A percentile compares a stretch with the other conserved stretches of the same genome.
These are phyloP conservation scores for Polyommatus icarus DNA, from an alignment of 2,888 invertebrate species.

Conservation along the genomic window DNA sequence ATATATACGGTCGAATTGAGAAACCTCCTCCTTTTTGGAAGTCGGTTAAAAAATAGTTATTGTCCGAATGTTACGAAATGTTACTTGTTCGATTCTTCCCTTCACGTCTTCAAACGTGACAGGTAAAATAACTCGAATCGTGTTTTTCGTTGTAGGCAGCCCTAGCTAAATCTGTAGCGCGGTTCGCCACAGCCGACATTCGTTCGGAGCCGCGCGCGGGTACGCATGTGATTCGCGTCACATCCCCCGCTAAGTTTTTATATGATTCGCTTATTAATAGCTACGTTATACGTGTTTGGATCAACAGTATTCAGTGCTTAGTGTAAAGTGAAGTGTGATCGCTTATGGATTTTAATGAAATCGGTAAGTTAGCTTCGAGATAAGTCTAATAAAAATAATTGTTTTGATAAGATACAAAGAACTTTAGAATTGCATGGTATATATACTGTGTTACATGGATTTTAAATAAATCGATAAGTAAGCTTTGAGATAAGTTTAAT, in stretches of 20 bases:
- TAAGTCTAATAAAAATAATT: no score
- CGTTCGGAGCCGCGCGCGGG: background rate
- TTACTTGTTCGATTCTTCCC: no score
- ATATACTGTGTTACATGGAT: background rate
- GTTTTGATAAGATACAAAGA: no score
- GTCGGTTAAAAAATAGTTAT: no score
- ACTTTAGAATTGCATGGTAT: no score
- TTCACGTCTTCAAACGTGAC: no score
- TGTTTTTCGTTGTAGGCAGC: background rate
- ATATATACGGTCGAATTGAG: no score
- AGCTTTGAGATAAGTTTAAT: no score
- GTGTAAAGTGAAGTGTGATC: conserved; percentile 33
- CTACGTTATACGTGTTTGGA: background rate
- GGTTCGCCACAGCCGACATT: background rate
- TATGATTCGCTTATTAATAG: conserved; percentile 30
- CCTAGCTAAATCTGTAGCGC: conserved; percentile 15
- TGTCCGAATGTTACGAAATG: no score
- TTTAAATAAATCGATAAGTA: background rate
- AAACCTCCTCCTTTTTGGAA: no score
- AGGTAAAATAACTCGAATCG: background rate
- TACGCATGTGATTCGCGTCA: conserved; percentile 37
- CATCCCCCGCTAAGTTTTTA: conserved; percentile 38
- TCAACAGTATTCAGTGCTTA: conserved; percentile 28
- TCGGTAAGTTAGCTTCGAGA: conserved; percentile 31
- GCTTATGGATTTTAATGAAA: conserved; percentile 33